Percentiles rank a stretch among this genome's conserved stretches.
Evolutionary conservation across 2,113 vertebrate genomes (phyloP).

Genomic region (Oncorhynchus masou): DNA sequence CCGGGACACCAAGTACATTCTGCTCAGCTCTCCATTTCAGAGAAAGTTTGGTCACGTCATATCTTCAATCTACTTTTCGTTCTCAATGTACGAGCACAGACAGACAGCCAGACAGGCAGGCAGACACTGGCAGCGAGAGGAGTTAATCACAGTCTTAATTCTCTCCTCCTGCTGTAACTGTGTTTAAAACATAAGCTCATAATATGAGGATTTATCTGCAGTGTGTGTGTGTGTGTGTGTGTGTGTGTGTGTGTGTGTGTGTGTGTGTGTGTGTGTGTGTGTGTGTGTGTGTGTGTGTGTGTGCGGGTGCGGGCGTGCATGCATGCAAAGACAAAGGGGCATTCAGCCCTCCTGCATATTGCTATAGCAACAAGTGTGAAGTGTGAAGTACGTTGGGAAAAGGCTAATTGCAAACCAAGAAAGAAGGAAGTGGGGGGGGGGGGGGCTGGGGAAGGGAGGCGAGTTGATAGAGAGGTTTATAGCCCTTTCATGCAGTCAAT

Average conservation of each 20-base stretch:
- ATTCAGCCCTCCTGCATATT: not conserved
- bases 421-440: not conserved
- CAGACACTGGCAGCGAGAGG: too few species aligned
- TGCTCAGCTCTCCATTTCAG: too few species aligned
- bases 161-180: not conserved
- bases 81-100: too few species aligned
- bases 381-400: not conserved
- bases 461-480: too few species aligned
- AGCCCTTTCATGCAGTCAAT: too few species aligned
- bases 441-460: not conserved
- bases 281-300: not conserved
- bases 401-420: not conserved
- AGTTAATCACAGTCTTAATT: too few species aligned
- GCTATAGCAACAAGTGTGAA: not conserved
- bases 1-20: too few species aligned
- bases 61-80: too few species aligned
- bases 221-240: not conserved
- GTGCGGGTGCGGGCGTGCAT: too few species aligned
- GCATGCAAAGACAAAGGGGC: not conserved
- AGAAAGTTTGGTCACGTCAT: too few species aligned
- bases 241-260: not conserved
- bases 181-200: not conserved
- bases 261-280: not conserved
- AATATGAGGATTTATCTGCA: not conserved
- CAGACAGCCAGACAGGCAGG: too few species aligned